Conservation (phyloP, 2,888 invertebrate genomes). For the Homarus gammarus region DNA sequence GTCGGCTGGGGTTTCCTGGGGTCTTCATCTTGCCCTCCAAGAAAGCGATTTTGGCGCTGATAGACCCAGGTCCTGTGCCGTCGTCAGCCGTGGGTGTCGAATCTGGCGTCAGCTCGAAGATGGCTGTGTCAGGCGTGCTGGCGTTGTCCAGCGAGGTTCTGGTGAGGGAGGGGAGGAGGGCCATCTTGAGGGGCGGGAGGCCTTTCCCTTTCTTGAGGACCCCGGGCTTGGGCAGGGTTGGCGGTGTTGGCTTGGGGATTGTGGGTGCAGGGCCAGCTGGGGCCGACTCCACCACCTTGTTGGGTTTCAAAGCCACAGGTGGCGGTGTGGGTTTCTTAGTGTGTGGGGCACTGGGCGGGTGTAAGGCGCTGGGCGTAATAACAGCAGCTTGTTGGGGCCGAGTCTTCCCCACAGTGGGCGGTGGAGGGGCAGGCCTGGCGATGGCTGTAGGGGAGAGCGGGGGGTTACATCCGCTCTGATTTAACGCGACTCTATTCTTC, state of each 20-base stretch:
- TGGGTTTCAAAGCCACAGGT: conserved; percentile 6
- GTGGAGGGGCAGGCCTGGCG: conserved; percentile 49
- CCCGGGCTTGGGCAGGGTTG: conserved; percentile 46
- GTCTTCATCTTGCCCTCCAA: conserved; percentile 57
- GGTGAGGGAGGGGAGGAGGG: conserved; percentile 9
- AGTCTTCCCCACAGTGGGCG: neutral
- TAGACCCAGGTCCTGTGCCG: conserved; percentile 6
- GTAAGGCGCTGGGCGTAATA: neutral
- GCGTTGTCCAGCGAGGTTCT: neutral
- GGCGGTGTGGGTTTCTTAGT: neutral
- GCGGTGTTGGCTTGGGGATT: conserved; percentile 40
- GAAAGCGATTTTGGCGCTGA: conserved; percentile 55
- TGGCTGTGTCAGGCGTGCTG: conserved; percentile 60
- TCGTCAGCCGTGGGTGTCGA: neutral
- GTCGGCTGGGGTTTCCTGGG: neutral
- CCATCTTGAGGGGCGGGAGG: conserved; percentile 66
- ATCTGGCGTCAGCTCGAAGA: conserved; percentile 41
- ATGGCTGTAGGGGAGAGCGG: conserved; percentile 34
- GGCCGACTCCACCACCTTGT: neutral
- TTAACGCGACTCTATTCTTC: neutral
- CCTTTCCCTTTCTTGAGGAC: conserved; percentile 38
- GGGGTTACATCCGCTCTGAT: neutral
- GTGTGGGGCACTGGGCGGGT: neutral
- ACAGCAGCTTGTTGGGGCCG: neutral
- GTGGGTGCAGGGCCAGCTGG: neutral